phyloP scores from a whole-genome alignment of 2,797 vertebrate species.

The Acipenser transmontanus region DNA sequence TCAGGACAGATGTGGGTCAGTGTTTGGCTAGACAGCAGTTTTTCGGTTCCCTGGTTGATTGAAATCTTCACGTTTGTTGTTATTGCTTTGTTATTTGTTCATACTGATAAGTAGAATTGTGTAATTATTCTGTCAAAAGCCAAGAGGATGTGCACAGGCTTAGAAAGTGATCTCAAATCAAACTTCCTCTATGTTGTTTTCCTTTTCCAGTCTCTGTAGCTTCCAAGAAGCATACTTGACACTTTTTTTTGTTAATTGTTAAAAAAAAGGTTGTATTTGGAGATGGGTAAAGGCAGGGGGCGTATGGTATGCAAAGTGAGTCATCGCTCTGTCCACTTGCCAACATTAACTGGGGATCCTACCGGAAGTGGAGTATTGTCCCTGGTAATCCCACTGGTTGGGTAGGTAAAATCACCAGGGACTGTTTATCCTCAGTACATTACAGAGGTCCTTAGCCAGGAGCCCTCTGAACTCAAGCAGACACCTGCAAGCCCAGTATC shows the following conservation, averaged over 20 bases:
- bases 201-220: neutral
- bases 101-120: neutral
- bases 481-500: too few species aligned
- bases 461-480: too few species aligned
- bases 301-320: neutral
- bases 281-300: neutral
- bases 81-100: neutral
- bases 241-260: neutral
- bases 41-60: neutral
- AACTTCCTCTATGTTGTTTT: neutral
- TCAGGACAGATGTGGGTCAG: neutral
- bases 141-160: neutral
- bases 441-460: too few species aligned
- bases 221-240: conserved; percentile 7
- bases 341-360: neutral
- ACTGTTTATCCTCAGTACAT: too few species aligned
- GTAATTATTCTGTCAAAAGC: neutral
- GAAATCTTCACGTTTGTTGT: neutral
- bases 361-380: neutral
- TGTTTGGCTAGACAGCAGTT: neutral
- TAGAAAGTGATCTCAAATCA: neutral
- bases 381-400: too few species aligned
- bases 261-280: conserved; percentile 5
- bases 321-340: neutral
- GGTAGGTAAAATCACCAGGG: too few species aligned